A percentile compares a stretch with the other conserved stretches of the same genome.
Evolutionary conservation across 1,140 invertebrate genomes (phyloP).

Genomic region (Medauroidea extradentata): DNA sequence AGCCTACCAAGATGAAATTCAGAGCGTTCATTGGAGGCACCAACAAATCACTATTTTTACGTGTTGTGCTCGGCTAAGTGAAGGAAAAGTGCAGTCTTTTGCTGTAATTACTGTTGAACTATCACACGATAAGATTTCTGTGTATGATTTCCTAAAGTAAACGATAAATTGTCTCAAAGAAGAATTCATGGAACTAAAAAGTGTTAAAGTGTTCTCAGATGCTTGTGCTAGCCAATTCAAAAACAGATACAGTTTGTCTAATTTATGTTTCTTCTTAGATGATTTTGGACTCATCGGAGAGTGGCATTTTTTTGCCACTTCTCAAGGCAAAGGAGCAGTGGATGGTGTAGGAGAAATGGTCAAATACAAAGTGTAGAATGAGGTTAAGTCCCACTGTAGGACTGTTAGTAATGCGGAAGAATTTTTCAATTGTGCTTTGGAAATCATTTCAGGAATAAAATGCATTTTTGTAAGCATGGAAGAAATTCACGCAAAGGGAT

Average conservation of each 20-base stretch:
- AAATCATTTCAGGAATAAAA: too few species aligned
- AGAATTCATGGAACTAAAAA: not conserved
- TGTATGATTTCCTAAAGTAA: not conserved
- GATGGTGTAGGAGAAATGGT: constrained; percentile 27
- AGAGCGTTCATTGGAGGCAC: constrained; percentile 20
- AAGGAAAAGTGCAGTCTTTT: not conserved
- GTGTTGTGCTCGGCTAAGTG: not conserved
- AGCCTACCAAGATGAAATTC: not conserved
- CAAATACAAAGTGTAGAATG: constrained; percentile 14
- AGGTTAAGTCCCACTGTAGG: too few species aligned
- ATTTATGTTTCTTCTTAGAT: constrained; percentile 24
- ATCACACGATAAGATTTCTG: not conserved
- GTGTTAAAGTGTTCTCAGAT: constrained; percentile 22
- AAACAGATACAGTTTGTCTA: constrained; percentile 29
- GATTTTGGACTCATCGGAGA: constrained; percentile 28
- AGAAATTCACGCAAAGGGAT: too few species aligned
- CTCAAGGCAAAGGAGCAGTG: constrained; percentile 29
- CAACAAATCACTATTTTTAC: constrained; percentile 24
- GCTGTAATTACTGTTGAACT: not conserved
- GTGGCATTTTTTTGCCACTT: constrained; percentile 33
- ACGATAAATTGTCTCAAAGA: not conserved
- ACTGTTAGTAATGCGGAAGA: too few species aligned
- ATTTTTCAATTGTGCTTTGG: too few species aligned
- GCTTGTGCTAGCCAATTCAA: constrained; percentile 29
- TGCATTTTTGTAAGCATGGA: too few species aligned